Base-by-base conservation (phyloP, 2,797 vertebrate species). In the Poeciliopsis gracilis region DNA sequence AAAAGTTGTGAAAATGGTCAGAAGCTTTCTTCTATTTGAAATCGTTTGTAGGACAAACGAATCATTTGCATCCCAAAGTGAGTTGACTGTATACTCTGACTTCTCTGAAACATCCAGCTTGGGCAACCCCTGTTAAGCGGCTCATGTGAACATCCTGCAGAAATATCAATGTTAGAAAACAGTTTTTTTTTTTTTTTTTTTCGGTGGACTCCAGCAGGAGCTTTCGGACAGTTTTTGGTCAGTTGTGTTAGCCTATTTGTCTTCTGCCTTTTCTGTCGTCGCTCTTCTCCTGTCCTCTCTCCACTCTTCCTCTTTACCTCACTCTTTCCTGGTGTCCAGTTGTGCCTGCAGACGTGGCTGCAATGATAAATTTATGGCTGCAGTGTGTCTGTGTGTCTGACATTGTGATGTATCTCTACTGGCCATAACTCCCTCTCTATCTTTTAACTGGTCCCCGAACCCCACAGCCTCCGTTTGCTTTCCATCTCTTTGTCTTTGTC, bases 291-390 rank as follows among this genome's bases (percentile, higher is more conserved):
- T 88, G 90, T 88, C 89, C 86, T 84, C 82, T 79, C 86, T 87
- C 82, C 88, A 84, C 89, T 90, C 84, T 89, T 88, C 90, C 86
- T 88, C 88, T 82, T 76, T 86, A 86, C 78, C 84, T 90, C 92
- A 86, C 89, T 94, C 84, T 88, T 91, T 93, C 94, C 91, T 89
- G 91, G 86, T 90, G 91, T 92, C 94, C 93, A 91, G 88, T 93
- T 90, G 90, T 59, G 95, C 94, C 95, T 93, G 91, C 93, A 95
- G 95, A 95, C 83, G 92, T 81, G 78, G 90, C 83, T 91, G 92
- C 86, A 86, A 95, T 96, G 95, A 96, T 96, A 93, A 95, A 96
- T 96, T 95, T 96, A 88, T 96, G 95, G 94, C 94, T 94, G 93
- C 94, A 92, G 94, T 92, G 92, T 94, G 93, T 95, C 94, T 95